phyloP scores from a whole-genome alignment of 1,140 invertebrate species.

The Adelges cooleyi region DNA sequence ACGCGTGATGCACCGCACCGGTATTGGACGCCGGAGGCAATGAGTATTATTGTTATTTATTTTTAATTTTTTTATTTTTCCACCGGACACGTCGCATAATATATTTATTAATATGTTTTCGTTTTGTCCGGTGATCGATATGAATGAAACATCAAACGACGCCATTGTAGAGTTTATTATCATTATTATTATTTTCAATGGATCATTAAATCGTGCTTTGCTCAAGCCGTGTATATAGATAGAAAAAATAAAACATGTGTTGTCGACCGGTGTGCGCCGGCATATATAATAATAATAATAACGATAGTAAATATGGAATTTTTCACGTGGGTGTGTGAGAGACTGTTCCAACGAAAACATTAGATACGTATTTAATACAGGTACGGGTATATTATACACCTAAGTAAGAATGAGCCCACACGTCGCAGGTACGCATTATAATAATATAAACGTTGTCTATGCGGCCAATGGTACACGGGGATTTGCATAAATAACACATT shows the following conservation, averaged over 20 bases:
- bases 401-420: too few relatives aligned
- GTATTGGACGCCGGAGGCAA: not conserved
- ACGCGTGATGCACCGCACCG: not conserved
- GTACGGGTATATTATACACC: too few relatives aligned
- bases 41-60: not conserved
- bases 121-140: constrained; percentile 1
- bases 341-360: constrained; percentile 18
- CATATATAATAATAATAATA: not conserved
- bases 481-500: constrained; percentile 28
- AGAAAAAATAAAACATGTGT: constrained; percentile 19
- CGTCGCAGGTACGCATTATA: too few relatives aligned
- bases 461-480: not conserved
- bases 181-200: constrained; percentile 14
- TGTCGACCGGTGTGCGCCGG: not conserved
- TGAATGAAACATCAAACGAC: constrained; percentile 16
- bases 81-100: constrained; percentile 6
- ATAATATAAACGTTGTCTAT: too few relatives aligned
- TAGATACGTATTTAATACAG: not conserved
- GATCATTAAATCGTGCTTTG: constrained; percentile 14
- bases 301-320: constrained; percentile 23
- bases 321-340: constrained; percentile 26
- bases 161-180: constrained; percentile 3
- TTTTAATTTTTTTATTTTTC: too few relatives aligned
- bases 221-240: not conserved
- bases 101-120: too few relatives aligned